Evolutionary conservation across 1,140 invertebrate genomes (phyloP).

Genomic region (Mylabris phalerata): DNA sequence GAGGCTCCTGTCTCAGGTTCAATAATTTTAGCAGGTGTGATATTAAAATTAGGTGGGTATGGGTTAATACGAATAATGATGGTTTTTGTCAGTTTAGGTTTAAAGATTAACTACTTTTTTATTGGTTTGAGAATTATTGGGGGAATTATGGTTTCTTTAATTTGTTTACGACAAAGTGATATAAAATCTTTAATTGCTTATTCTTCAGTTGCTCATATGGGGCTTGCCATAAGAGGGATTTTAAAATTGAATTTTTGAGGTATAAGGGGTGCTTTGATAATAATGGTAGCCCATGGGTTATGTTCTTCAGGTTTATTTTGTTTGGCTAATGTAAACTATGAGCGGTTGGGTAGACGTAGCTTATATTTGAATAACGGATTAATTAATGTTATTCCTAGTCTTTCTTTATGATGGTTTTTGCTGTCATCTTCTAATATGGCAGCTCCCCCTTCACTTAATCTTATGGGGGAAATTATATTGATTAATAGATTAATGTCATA

Average conservation of each 20-base stretch:
- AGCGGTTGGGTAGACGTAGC: conserved; percentile 44
- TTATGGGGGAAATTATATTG: conserved; percentile 52
- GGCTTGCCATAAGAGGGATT: conserved; percentile 45
- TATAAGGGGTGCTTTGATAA: conserved; percentile 44
- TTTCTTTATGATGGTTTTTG: conserved; percentile 56
- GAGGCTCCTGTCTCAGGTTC: too few relatives aligned
- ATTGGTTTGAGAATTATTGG: conserved; percentile 51
- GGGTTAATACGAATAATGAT: too few relatives aligned
- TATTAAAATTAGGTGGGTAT: too few relatives aligned
- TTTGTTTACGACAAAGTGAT: conserved; percentile 55
- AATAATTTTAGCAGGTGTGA: too few relatives aligned
- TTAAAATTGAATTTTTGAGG: conserved; percentile 45
- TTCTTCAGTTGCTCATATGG: conserved; percentile 56
- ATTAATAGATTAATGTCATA: conserved; percentile 46
- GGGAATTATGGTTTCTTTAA: conserved; percentile 48
- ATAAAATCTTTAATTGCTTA: conserved; percentile 57
- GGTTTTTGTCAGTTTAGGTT: conserved; percentile 7
- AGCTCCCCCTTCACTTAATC: conserved; percentile 44
- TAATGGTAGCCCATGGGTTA: conserved; percentile 58
- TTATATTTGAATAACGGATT: conserved; percentile 45
- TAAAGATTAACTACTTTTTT: conserved; percentile 45
- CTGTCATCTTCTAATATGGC: conserved; percentile 49
- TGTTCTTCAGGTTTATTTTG: conserved; percentile 63
- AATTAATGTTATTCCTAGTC: conserved; percentile 44
- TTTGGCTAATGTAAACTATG: conserved; percentile 59